These are phyloP conservation scores for Nothocercus nigrocapillus DNA, from an alignment of 2,113 vertebrate species.

Conservation along the genomic window DNA sequence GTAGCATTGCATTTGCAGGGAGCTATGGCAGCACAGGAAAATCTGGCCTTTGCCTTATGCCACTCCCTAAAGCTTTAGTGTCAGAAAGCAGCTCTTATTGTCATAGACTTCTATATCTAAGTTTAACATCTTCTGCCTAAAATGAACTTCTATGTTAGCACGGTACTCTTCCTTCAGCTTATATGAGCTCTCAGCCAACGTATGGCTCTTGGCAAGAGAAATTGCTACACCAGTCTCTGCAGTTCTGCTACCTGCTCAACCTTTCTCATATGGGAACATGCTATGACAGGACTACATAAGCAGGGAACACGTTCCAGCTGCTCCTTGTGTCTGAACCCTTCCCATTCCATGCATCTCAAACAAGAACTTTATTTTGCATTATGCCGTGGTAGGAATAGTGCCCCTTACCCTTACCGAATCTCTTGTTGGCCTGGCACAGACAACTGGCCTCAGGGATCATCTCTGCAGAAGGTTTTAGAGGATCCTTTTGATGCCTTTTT, in stretches of 20 bases:
- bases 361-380: background rate
- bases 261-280: background rate
- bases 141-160: background rate
- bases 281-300: background rate
- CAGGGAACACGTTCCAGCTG: background rate
- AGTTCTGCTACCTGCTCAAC: background rate
- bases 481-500: background rate
- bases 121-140: background rate
- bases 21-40: background rate
- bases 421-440: background rate
- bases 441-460: background rate
- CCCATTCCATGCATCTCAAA: background rate
- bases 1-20: background rate
- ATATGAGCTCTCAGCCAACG: background rate
- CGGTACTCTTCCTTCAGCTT: background rate
- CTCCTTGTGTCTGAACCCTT: background rate
- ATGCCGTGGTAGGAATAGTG: background rate
- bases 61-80: background rate
- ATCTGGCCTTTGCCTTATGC: background rate
- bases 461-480: background rate
- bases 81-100: background rate
- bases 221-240: background rate
- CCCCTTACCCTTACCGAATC: background rate
- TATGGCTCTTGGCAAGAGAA: background rate
- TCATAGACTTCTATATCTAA: background rate